Conservation (phyloP, 2,888 invertebrate genomes). For the Epinotia nisella region DNA sequence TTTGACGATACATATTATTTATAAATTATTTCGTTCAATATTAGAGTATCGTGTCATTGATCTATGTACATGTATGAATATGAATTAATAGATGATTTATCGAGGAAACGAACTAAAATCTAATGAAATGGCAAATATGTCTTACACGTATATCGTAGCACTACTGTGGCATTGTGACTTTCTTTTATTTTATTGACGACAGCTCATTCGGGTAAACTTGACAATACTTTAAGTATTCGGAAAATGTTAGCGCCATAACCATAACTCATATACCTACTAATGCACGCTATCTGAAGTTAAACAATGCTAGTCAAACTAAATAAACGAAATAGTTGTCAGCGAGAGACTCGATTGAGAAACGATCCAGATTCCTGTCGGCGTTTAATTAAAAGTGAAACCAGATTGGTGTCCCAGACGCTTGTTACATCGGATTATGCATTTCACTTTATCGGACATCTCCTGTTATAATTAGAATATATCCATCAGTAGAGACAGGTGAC, state of each 20-base stretch:
- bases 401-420: slow-evolving; percentile 4
- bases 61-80: too few species aligned
- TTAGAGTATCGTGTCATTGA: too few species aligned
- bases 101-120: too few species aligned
- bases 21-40: too few species aligned
- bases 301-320: not conserved
- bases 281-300: not conserved
- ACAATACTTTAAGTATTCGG: not conserved
- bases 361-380: slow-evolving; percentile 12
- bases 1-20: too few species aligned
- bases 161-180: too few species aligned
- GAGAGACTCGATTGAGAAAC: slow-evolving; percentile 15
- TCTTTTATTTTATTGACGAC: too few species aligned
- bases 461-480: slow-evolving; percentile 26
- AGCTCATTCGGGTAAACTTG: too few species aligned
- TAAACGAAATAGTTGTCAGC: not conserved
- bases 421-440: slow-evolving; percentile 15
- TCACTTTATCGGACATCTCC: slow-evolving; percentile 19
- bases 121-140: too few species aligned
- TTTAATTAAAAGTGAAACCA: slow-evolving; percentile 25
- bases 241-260: not conserved
- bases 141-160: too few species aligned
- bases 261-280: not conserved
- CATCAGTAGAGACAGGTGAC: slow-evolving; percentile 23
- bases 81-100: too few species aligned